Base-by-base conservation (phyloP, 2,113 vertebrate species). In the Sciurus niger region DNA sequence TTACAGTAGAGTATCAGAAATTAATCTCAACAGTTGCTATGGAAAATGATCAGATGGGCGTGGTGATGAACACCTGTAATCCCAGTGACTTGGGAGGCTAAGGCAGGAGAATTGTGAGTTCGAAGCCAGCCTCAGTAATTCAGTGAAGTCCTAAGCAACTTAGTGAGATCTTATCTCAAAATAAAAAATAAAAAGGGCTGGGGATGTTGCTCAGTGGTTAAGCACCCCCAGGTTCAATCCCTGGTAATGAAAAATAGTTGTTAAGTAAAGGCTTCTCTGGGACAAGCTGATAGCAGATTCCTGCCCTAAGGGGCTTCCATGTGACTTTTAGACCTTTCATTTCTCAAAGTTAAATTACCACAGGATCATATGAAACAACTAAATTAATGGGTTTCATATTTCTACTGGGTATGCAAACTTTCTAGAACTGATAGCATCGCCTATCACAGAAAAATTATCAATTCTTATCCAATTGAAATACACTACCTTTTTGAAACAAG, bases 231-330 rank as follows among this genome's bases (percentile, higher is more conserved):
- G 55, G 20, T 58, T 58, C 20, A 22, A 58, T 8, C 20, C 55
- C 7, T 0, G 6, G 6, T 58, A 8, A 58, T 6, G 22, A 58
- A 22, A 58, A 58, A 58, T 0, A 4, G 17, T 16, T 76, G 17
- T 10, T 10, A 18, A 48, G 18, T 4, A 58, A 51, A 48, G 17
- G 20, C 24, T 11, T 12, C 20, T 17, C 8, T 0, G 0, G 6
- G 28, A 7, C 28, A 43, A 46, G 53, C 16, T 30, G 14, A 63
- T 17, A 18, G 18, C 6, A 2, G 1, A 16, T 18, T 48, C n/a
- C 5, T 40, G 3, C 11, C 53, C 14, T 2, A 16, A 25, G 8
- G 67, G 18, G 10, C 30, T 51, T 53, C 17, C 16, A 7, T 11
- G 20, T 11, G 67, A 63, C 43, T 92, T 82, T 22, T 0, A 0